Evolutionary conservation across 2,113 vertebrate species (phyloP).

Genomic region (Cebidichthys violaceus): DNA sequence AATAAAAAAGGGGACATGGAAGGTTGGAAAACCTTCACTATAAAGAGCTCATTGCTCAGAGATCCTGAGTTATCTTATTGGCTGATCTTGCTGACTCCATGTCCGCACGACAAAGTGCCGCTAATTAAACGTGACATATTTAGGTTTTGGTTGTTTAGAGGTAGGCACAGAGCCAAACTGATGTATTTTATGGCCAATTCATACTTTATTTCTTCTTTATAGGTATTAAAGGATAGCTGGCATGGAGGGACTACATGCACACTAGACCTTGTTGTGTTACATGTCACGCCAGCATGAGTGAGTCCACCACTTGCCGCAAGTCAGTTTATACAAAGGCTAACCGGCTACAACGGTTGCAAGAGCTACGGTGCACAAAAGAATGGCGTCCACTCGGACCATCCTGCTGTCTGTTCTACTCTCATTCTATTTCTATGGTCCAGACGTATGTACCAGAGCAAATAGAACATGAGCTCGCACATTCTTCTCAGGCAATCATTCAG

Average conservation of each 20-base stretch:
- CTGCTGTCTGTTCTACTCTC: neutral
- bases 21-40: neutral
- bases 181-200: too few species aligned
- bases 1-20: neutral
- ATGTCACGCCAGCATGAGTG: too few species aligned
- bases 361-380: neutral
- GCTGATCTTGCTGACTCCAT: neutral
- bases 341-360: neutral
- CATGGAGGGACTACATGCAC: too few species aligned
- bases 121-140: neutral
- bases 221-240: too few species aligned
- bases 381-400: neutral
- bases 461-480: neutral
- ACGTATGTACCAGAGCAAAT: neutral
- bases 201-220: too few species aligned
- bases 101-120: neutral
- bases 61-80: neutral
- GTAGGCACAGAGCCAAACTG: too few species aligned
- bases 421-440: neutral
- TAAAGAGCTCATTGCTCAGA: neutral
- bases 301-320: too few species aligned
- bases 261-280: too few species aligned
- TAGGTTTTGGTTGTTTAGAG: neutral
- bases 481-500: conserved; percentile 2
- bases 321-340: too few species aligned